Base-by-base conservation (phyloP, 2,888 invertebrate genomes). In the Drosophila imparisetae region DNA sequence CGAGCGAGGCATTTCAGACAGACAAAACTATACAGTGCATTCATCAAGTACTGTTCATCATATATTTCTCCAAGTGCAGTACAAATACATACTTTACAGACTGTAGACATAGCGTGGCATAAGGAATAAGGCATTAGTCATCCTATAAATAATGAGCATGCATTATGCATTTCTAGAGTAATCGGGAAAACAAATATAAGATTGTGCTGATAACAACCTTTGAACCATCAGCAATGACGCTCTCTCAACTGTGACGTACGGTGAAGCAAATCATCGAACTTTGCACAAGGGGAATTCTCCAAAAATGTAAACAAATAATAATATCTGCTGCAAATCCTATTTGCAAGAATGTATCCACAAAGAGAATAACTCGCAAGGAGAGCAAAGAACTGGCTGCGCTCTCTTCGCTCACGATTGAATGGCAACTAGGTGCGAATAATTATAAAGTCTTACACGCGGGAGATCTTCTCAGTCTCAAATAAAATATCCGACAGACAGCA, bases 381-480 rank as follows among this genome's bases (percentile, higher is more conserved):
- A 70, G 50, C 21, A 40, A n/a, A 29, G 7, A 42, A 66, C 48
- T 24, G 65, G 40, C n/a, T 50, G 8, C 36, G 40, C 42, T 32
- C 53, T 50, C 30, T 38, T 48, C 15, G 21, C 48, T 30, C 15
- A 57, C 48, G 27, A 49, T 48, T 50, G 52, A 24, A 40, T 21
- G 49, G 40, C 52, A 42, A 40, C 34, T 36, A 21, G n/a, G 27
- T 18, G 6, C 45, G 32, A 71, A 32, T 53, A 54, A 72, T 73
- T 65, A 75, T 72, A 85, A 58, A 52, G 60, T 63, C 49, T 50
- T 32, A 62, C 59, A 54, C 66, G 60, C 57, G 45, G 34, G 53
- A 59, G 68, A 75, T 66, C 42, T 59, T 55, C n/a, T 85, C 85
- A 87, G 86, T 87, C 57, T 68, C 42, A 48, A 63, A 45, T 57